Percentiles rank a stretch among this genome's conserved stretches.
Evolutionary conservation across 92 coral and sea anemone genomes (phyloP).

Genomic region (Desmophyllum pertusum): DNA sequence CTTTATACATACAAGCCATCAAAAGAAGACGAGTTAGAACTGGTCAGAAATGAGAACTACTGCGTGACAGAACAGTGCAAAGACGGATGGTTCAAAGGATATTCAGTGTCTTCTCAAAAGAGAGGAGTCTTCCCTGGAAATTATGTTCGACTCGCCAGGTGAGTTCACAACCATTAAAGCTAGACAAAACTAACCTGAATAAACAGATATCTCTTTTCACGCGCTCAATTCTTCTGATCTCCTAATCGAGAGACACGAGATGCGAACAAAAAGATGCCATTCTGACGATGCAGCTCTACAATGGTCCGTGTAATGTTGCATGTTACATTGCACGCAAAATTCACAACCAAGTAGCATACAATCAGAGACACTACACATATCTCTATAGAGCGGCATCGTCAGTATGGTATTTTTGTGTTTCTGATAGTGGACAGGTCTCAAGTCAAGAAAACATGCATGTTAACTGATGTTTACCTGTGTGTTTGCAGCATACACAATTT

Average conservation of each 20-base stretch:
- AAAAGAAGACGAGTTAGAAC: slow-evolving; percentile 91
- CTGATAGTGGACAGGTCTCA: neutral
- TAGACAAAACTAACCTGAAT: too few species aligned
- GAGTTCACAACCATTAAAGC: neutral
- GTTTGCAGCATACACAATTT: slow-evolving; percentile 74
- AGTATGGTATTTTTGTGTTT: neutral
- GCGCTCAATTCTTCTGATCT: too few species aligned
- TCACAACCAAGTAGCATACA: too few species aligned
- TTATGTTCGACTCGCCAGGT: slow-evolving; percentile 92
- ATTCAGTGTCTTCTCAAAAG: slow-evolving; percentile 68
- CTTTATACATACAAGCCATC: slow-evolving; percentile 88
- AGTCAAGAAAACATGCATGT: neutral
- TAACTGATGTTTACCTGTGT: neutral
- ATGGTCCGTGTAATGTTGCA: too few species aligned
- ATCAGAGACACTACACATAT: too few species aligned
- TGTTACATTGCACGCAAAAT: too few species aligned
- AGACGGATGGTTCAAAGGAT: slow-evolving; percentile 98
- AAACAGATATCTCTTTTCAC: too few species aligned
- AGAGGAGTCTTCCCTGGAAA: slow-evolving; percentile 97
- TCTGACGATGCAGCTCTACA: too few species aligned
- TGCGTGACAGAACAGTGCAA: slow-evolving; percentile 89
- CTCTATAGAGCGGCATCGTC: too few species aligned
- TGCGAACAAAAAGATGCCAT: too few species aligned
- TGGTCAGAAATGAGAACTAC: slow-evolving; percentile 84
- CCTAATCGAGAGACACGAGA: too few species aligned